Base-by-base conservation (phyloP, 1,140 invertebrate species). In the Himalopsyche phryganea region DNA sequence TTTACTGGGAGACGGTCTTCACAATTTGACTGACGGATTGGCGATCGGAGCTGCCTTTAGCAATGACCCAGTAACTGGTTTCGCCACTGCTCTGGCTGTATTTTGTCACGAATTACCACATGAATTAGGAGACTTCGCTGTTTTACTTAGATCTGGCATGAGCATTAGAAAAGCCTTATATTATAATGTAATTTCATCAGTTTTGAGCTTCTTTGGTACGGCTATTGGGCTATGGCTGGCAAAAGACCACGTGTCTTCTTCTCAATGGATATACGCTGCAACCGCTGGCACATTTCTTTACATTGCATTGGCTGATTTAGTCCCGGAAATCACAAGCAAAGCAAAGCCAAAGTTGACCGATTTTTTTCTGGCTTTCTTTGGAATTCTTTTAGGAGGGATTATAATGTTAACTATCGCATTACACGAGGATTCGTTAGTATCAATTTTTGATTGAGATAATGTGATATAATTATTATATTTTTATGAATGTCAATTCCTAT, bases 231-330 rank as follows among this genome's bases (percentile, higher is more conserved):
- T 91, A 9, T 74, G 82, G 55, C 71, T 91, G 3, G 89, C 87
- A 7, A 86, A 87, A 63, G 74, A 80, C 48, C 80, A 88, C 18
- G 75, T 80, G 36, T 78, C 78, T 1, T 80, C 83, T 45, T 84
- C 83, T 2, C 75, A 83, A 36, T 91, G 89, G 88, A 85, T 91
- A 28, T 91, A 90, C 73, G 83, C 87, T 2, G 80, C 81, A 4
- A 87, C 89, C 1, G 89, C 86, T n/a, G 90, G 89, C 23, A 88
- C 87, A 42, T 92, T 92, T 71, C 77, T 92, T 0, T 91, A 92
- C 65, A 88, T 92, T 57, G 87, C 87, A n/a, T 76, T 92, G 42
- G 88, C 88, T 6, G 87, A 91, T 71, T 80, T 92, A 75, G 85
- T 91, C 61, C 80, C 80, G 32, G 80, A 81, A 61, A 77, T 82